A percentile compares a stretch with the other conserved stretches of the same genome.
phyloP scores from a whole-genome alignment of 2,113 vertebrate species.

The Herpailurus yagouaroundi region DNA sequence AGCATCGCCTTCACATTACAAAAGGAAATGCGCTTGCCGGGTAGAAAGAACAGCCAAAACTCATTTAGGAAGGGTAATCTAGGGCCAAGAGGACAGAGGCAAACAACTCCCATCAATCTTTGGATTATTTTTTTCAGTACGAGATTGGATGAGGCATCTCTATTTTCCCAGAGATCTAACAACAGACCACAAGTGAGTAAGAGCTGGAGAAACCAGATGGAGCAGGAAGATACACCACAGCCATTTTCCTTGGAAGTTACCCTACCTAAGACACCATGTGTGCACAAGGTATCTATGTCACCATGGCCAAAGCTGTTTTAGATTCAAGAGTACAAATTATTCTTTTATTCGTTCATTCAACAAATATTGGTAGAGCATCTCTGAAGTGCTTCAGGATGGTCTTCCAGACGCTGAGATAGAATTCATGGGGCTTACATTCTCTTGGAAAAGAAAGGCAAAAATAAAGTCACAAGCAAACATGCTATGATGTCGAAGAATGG shows the following conservation, averaged over 20 bases:
- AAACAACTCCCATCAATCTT: background rate
- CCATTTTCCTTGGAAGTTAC: background rate
- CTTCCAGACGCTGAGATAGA: background rate
- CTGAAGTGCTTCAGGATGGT: background rate
- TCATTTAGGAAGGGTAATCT: background rate
- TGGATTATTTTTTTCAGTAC: background rate
- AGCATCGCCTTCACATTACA: background rate
- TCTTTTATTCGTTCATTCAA: background rate
- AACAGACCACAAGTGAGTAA: background rate
- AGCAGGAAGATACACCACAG: background rate
- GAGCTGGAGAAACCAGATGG: background rate
- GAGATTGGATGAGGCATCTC: background rate
- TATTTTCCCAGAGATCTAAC: background rate
- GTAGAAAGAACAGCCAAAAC: background rate
- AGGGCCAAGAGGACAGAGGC: background rate
- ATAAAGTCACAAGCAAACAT: background rate
- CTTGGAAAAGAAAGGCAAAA: background rate
- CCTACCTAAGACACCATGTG: background rate
- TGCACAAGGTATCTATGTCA: background rate
- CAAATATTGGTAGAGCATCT: background rate
- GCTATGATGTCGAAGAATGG: background rate
- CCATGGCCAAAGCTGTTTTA: background rate
- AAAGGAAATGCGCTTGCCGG: background rate
- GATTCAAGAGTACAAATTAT: background rate
- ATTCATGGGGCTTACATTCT: background rate